A percentile compares a stretch with the other conserved stretches of the same genome.
phyloP scores from a whole-genome alignment of 2,888 invertebrate species.

The Petrolisthes cinctipes region DNA sequence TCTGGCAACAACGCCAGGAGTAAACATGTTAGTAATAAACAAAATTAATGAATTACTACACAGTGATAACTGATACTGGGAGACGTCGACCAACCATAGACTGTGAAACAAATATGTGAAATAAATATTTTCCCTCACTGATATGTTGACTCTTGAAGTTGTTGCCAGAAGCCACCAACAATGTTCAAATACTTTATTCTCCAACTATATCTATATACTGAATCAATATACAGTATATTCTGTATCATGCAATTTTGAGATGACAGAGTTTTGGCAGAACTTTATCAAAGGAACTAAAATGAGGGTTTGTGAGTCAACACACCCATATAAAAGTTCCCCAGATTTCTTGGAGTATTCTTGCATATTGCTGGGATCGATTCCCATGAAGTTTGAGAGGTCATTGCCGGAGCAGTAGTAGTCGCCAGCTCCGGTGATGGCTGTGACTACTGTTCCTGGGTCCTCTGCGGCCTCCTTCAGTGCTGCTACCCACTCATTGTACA shows the following conservation, averaged over 20 bases:
- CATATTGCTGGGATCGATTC: slow-evolving; percentile 68
- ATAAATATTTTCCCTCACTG: no score
- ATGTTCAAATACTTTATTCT: neutral
- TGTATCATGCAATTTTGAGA: neutral
- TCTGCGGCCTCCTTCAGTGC: slow-evolving; percentile 79
- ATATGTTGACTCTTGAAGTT: neutral
- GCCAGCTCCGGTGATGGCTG: slow-evolving; percentile 84
- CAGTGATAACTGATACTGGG: no score
- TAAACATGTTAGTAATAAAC: neutral
- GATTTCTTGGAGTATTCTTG: slow-evolving; percentile 67
- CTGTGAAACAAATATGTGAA: no score
- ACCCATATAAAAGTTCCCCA: slow-evolving; percentile 44
- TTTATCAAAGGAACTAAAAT: no score
- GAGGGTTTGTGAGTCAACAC: no score
- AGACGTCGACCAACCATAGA: no score
- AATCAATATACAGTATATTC: slow-evolving; percentile 16
- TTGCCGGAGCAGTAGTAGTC: slow-evolving; percentile 89
- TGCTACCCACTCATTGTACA: slow-evolving; percentile 78
- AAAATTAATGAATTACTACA: no score
- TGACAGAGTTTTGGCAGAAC: neutral
- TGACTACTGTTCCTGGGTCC: slow-evolving; percentile 78
- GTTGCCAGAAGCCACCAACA: no score
- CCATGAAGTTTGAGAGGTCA: slow-evolving; percentile 75
- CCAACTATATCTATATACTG: neutral
- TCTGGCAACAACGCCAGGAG: neutral